Evolutionary conservation across 2,888 invertebrate genomes (phyloP), one percentile per base, ranked within the genome.

Genomic region (Galerucella nymphaeae): DNA sequence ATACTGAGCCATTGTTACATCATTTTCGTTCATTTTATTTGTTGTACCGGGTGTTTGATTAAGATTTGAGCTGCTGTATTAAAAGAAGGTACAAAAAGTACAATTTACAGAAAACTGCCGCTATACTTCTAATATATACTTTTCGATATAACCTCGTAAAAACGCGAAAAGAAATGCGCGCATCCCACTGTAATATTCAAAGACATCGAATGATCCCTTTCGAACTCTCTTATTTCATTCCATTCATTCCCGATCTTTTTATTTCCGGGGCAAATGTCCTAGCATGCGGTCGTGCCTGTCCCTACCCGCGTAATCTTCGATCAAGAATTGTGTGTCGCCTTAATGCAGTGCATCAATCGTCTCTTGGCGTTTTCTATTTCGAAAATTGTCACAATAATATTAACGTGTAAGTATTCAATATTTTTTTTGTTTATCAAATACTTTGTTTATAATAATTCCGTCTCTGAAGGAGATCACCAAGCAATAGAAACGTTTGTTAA

Each of bases 201-300:
- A 18, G 55, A 75, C 75, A 66, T 80, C 78, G 80, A 11, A 78
- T 80, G 73, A 78, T 72, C 71, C 59, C 62, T 41, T 50, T 58
- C 23, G 13, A 16, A 18, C 18, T 64, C 50, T 23, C 38, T 23
- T 23, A 38, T 18, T 45, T 58, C n/a, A 20, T 66, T 45, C 50
- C 20, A 20, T 45, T 42, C 23, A 65, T 74, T 69, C 59, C 72
- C 68, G 45, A 70, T 76, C 76, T 81, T 42, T 53, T 79, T 81
- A 83, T 82, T 83, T 84, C 83, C 82, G 82, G 80, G 70, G 69
- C 77, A 79, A 83, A 80, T 81, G 82, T 83, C 82, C 77, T 76
- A 76, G 78, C 73, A 71, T 75, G 73, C 81, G 80, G 81, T 82
- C 82, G 84, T 82, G 80, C 82, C 81, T 81, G 83, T 83, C 82